Percentiles rank a stretch among this genome's conserved stretches.
These are phyloP conservation scores for Eudemis profundana DNA, from an alignment of 2,888 invertebrate genomes.

Conservation along the genomic window DNA sequence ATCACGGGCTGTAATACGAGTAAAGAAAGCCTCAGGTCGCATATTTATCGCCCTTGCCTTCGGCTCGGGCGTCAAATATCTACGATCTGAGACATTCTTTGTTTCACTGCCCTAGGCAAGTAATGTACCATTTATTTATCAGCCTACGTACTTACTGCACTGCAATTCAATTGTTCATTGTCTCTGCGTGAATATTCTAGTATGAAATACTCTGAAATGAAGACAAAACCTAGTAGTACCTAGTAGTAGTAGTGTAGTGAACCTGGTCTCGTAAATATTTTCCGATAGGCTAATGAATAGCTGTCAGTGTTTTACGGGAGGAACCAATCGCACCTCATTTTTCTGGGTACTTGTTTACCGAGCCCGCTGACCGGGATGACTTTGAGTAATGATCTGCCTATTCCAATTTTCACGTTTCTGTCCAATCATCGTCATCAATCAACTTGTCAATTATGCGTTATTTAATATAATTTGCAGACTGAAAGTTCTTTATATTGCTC, in stretches of 20 bases:
- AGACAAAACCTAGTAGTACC: background rate
- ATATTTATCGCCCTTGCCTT: too few relatives aligned
- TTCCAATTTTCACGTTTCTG: constrained; percentile 17
- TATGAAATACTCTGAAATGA: too few relatives aligned
- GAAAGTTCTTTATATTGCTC: background rate
- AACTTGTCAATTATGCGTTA: constrained; percentile 2
- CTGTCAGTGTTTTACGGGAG: background rate
- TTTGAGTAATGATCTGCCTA: constrained; percentile 24
- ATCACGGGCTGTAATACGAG: too few relatives aligned
- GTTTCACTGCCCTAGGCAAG: too few relatives aligned
- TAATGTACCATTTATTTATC: too few relatives aligned
- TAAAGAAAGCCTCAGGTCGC: too few relatives aligned
- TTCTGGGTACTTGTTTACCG: constrained; percentile 20
- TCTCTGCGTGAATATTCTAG: too few relatives aligned
- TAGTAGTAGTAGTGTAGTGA: background rate
- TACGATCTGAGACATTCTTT: too few relatives aligned
- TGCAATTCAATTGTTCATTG: too few relatives aligned
- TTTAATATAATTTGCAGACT: background rate
- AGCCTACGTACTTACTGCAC: too few relatives aligned
- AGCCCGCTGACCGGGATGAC: constrained; percentile 10
- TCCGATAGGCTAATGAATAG: background rate
- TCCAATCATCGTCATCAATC: constrained; percentile 33
- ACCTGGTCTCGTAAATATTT: background rate
- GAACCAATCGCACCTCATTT: constrained; percentile 6
- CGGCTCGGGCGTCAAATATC: too few relatives aligned